Evolutionary conservation across 2,797 vertebrate species (phyloP), one percentile per base, ranked within the genome.

Genomic region (Loris lydekkerianus): DNA sequence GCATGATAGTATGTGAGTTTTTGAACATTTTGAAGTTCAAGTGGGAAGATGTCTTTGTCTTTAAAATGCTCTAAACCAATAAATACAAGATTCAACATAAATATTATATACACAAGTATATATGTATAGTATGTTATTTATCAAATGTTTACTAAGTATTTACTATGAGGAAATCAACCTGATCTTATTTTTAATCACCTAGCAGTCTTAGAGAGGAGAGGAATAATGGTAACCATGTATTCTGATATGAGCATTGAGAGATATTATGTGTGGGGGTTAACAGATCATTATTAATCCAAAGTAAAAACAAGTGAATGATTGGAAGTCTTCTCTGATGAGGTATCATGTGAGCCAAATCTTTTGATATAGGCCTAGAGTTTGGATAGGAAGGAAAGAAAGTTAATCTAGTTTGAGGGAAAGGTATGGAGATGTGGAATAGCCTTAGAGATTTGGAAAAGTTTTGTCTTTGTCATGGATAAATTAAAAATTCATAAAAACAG

Each of bases 21-120:
- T 92, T 90, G 75, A 90, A 75, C n/a, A 76, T 81, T 77, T 53
- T 13, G 73, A 90, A 87, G 23, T 93, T 95, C 43, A 89, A 53
- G 11, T 96, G 81, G 37, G 75, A 96, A 82, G 43, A 58, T 82
- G n/a, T 34, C 31, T 88, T 40, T 96, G 21, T 69, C 46, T 60
- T 80, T 92, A 80, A 67, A 14, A 86, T 89, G 53, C 40, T 89
- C 17, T 78, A 49, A 86, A 72, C 63, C 76, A 89, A 56, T 17
- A 91, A 23, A 81, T 58, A 53, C 10, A 70, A 61, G 14, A 86
- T 31, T 69, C 61, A 93, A 85, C 67, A 15, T 81, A 77, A 87
- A 87, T 89, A 58, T 77, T 53, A 31, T 67, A 65, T 49, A 49
- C 49, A 49, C 49, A 49, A 49, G 49, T 49, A 49, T 23, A 7